Conservation (phyloP, 2,113 vertebrate genomes). For the Leptosomus discolor region DNA sequence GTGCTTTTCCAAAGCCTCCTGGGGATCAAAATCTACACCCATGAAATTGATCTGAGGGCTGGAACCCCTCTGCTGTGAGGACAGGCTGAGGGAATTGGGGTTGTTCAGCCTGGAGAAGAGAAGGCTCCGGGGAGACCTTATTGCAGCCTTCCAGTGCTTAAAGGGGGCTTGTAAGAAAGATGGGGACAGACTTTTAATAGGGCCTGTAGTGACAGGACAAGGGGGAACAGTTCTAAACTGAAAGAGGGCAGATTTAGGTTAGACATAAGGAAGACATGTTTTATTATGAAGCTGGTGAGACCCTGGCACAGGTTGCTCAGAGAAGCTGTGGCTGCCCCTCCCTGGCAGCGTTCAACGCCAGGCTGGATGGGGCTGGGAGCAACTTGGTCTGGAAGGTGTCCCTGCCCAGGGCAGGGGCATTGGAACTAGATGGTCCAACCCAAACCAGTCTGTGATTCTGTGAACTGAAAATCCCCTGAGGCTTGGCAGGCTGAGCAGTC, state of each 20-base stretch:
- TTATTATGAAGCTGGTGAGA: rapidly evolving
- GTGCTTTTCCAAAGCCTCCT: neutral
- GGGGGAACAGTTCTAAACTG: neutral
- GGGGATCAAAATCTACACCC: neutral
- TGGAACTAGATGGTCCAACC: neutral
- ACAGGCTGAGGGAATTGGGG: neutral
- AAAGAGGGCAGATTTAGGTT: neutral
- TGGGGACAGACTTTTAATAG: neutral
- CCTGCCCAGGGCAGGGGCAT: neutral
- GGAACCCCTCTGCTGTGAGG: neutral
- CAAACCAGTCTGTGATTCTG: neutral
- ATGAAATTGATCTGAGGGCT: neutral
- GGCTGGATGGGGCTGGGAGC: neutral
- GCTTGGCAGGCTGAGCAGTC: rapidly evolving
- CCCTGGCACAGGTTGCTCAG: neutral
- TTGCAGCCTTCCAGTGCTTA: neutral
- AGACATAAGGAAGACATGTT: neutral
- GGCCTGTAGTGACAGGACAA: neutral
- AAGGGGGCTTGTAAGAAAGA: neutral
- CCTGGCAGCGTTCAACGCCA: no score
- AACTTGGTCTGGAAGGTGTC: neutral
- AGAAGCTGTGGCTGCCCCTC: neutral
- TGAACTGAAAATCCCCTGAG: neutral
- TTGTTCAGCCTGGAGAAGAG: neutral
- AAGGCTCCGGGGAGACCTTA: neutral